A percentile compares a stretch with the other conserved stretches of the same genome.
Conservation (phyloP, 2,797 vertebrate genomes). For the Champsocephalus esox region DNA sequence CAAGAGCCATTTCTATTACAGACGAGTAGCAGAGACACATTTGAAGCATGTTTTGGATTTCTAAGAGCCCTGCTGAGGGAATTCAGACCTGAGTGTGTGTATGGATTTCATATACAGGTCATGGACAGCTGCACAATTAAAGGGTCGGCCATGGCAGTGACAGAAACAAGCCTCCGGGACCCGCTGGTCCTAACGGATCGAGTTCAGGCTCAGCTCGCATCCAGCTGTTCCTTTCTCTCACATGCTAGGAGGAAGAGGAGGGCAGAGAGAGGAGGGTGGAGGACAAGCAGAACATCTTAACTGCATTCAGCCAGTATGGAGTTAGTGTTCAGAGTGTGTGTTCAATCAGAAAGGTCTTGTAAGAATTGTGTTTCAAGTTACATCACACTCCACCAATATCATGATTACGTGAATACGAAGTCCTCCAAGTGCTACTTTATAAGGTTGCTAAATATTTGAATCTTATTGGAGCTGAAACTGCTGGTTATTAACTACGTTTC, state of each 20-base stretch:
- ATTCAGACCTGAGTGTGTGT: constrained; percentile 28
- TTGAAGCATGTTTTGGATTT: constrained; percentile 35
- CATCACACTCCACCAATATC: not conserved
- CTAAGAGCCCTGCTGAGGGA: constrained; percentile 24
- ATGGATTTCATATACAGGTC: constrained; percentile 41
- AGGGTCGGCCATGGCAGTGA: constrained; percentile 39
- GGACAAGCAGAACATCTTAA: constrained; percentile 35
- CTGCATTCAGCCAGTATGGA: not conserved
- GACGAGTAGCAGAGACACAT: constrained; percentile 5
- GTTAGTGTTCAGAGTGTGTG: not conserved
- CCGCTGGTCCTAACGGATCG: constrained; percentile 69
- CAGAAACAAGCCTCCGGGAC: constrained; percentile 71
- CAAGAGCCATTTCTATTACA: constrained; percentile 23
- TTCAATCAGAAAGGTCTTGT: not conserved
- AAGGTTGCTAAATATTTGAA: not conserved
- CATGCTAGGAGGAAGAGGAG: constrained; percentile 32
- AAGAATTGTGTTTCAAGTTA: not conserved
- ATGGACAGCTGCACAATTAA: constrained; percentile 77
- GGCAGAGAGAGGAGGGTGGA: constrained; percentile 19
- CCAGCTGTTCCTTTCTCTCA: constrained; percentile 84
- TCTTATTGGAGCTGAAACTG: not conserved
- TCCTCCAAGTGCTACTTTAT: not conserved
- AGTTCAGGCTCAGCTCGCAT: constrained; percentile 71
- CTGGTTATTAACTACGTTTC: not conserved
- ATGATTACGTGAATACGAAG: not conserved